These are phyloP conservation scores for Odiellus spinosus DNA, from an alignment of 2,888 invertebrate genomes.

Conservation along the genomic window DNA sequence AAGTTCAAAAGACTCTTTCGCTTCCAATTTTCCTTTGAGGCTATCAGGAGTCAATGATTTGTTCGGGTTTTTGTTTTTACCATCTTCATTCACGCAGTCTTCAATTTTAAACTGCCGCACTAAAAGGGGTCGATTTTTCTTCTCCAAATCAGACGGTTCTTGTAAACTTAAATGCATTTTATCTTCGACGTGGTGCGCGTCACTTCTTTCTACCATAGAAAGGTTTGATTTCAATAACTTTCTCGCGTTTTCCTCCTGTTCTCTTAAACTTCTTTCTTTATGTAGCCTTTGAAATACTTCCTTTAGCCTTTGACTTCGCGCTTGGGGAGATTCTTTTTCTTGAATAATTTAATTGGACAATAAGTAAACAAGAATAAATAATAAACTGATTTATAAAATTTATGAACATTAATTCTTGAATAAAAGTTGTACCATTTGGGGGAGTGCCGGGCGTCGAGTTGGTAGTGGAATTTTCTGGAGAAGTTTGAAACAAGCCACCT, in stretches of 20 bases:
- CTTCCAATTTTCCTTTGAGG: not conserved
- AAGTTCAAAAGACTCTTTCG: slow-evolving; percentile 1
- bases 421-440: not conserved
- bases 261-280: too few species aligned
- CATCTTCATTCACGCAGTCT: not conserved
- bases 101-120: too few species aligned
- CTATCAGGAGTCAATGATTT: not conserved
- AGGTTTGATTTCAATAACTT: too few species aligned
- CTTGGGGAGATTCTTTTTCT: too few species aligned
- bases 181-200: not conserved
- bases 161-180: not conserved
- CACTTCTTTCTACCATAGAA: not conserved
- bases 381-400: too few species aligned
- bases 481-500: slow-evolving; percentile 1
- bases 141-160: not conserved
- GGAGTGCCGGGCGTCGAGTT: not conserved
- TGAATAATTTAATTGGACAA: too few species aligned
- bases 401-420: too few species aligned
- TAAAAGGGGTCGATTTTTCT: not conserved
- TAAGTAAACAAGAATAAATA: too few species aligned
- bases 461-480: not conserved
- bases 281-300: too few species aligned
- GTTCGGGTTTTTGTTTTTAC: not conserved
- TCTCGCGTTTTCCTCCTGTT: too few species aligned
- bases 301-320: too few species aligned